A percentile compares a stretch with the other conserved stretches of the same genome.
Conservation (phyloP, 2,113 vertebrate species). For the Ptyas mucosa region DNA sequence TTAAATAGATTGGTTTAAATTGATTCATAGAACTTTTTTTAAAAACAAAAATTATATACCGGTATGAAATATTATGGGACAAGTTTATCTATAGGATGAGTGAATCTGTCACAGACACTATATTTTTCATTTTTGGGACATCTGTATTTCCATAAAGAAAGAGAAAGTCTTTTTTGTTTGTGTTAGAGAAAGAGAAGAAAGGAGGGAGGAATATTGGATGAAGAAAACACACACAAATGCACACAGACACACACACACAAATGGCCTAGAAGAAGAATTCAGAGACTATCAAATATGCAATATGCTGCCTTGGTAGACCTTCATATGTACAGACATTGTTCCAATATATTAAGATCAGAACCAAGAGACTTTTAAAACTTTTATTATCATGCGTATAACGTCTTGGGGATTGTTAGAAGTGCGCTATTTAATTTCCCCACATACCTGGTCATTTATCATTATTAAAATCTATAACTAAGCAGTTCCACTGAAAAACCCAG, state of each 20-base stretch:
- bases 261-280: neutral
- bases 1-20: neutral
- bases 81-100: neutral
- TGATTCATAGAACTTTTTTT: neutral
- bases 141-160: neutral
- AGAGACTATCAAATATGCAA: neutral
- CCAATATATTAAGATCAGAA: conserved; percentile 25
- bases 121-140: neutral
- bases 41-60: neutral
- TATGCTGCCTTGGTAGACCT: neutral
- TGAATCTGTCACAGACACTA: neutral
- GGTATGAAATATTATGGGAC: neutral
- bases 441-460: conserved; percentile 56
- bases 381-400: conserved; percentile 47
- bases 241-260: neutral
- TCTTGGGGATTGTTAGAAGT: conserved; percentile 45
- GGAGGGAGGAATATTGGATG: neutral
- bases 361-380: conserved; percentile 47
- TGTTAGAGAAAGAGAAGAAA: neutral
- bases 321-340: conserved; percentile 27
- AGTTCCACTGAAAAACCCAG: conserved; percentile 34
- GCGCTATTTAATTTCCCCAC: conserved; percentile 51
- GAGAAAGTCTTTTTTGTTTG: neutral
- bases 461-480: conserved; percentile 51
- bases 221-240: neutral